Percentiles rank a stretch among this genome's conserved stretches.
phyloP scores from a whole-genome alignment of 2,888 invertebrate species.

The Augochlorella aurata region DNA sequence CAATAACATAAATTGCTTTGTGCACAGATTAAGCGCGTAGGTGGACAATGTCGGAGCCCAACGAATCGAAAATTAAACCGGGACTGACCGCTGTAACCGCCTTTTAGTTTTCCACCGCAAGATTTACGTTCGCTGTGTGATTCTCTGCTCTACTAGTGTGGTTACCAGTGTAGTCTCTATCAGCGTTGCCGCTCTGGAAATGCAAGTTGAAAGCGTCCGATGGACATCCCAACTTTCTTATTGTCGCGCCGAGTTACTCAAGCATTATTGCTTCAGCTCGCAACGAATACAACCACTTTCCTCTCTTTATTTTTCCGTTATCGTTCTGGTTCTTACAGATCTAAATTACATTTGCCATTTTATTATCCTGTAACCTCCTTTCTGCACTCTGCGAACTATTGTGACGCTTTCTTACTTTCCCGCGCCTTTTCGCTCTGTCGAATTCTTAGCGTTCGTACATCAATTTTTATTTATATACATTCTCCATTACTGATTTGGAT shows the following conservation, averaged over 20 bases:
- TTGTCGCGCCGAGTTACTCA: neutral
- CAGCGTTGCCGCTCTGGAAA: conserved; percentile 1
- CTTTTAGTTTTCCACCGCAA: conserved; percentile 53
- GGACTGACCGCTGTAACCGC: conserved; percentile 37
- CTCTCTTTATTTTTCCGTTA: neutral
- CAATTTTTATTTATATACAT: too few relatives aligned
- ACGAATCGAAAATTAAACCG: conserved; percentile 61
- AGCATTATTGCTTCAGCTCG: neutral
- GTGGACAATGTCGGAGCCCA: conserved; percentile 37
- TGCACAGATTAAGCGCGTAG: conserved; percentile 56
- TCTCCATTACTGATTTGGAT: too few relatives aligned
- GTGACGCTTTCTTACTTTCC: too few relatives aligned
- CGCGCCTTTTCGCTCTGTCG: neutral
- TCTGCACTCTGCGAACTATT: neutral
- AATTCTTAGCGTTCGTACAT: too few relatives aligned
- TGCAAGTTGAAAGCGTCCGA: neutral
- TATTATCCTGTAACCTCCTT: neutral
- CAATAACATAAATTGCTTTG: conserved; percentile 69
- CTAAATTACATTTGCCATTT: neutral
- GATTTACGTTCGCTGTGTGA: conserved; percentile 33
- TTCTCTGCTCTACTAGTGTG: conserved; percentile 27
- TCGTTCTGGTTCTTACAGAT: neutral
- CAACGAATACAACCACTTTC: neutral
- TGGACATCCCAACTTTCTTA: conserved; percentile 9
- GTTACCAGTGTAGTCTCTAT: conserved; percentile 21